phyloP scores from a whole-genome alignment of 35 echinoderm and acorn worm species.

The Heliocidaris erythrogramma region DNA sequence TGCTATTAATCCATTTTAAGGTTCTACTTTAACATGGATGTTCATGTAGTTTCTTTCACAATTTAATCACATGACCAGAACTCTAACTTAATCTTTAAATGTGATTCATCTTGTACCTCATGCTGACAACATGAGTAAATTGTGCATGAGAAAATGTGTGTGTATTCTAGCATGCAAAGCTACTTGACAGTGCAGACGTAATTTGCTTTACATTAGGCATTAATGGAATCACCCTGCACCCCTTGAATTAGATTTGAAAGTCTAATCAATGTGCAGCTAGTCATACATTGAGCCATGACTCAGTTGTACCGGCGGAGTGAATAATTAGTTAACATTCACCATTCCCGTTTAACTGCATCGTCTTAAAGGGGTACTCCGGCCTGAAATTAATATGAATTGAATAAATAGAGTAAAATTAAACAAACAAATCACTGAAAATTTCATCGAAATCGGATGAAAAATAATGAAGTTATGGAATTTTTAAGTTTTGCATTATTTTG shows the following conservation, averaged over 20 bases:
- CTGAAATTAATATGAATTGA: too few relatives aligned
- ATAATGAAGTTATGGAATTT: too few relatives aligned
- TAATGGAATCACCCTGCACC: background rate
- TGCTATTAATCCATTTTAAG: too few relatives aligned
- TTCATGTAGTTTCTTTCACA: too few relatives aligned
- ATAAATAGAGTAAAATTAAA: too few relatives aligned
- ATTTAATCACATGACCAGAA: too few relatives aligned
- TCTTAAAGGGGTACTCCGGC: too few relatives aligned
- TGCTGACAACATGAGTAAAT: background rate
- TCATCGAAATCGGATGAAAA: too few relatives aligned
- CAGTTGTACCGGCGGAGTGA: background rate
- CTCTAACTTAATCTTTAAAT: background rate
- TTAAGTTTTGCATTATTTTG: too few relatives aligned
- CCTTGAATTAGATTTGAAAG: background rate
- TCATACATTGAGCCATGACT: background rate
- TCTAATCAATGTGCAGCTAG: background rate
- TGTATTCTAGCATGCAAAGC: background rate
- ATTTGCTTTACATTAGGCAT: slow-evolving; percentile 6
- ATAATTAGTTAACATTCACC: background rate
- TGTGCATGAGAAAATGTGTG: background rate
- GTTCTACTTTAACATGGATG: too few relatives aligned
- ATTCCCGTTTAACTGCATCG: too few relatives aligned
- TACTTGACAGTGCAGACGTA: background rate
- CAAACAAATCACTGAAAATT: too few relatives aligned
- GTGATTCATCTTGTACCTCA: background rate